Evolutionary conservation across 1,140 invertebrate genomes (phyloP), one percentile per base, ranked within the genome.

Genomic region (Phymastichus coffea): DNA sequence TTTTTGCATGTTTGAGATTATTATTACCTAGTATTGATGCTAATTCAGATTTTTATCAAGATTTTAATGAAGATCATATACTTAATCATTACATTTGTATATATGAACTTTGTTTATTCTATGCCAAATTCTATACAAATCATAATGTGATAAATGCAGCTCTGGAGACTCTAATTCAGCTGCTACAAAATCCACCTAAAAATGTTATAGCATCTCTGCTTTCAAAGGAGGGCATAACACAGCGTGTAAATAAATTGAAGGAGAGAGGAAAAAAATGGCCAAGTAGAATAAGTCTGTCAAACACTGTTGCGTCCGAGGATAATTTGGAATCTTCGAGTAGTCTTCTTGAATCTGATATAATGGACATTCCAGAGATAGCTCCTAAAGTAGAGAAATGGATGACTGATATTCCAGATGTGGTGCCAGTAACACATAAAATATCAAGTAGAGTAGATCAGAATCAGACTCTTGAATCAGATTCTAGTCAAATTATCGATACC

Each of bases 131-230:
- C 19, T 85, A 87, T 69, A 76, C 76, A 2, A 89, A 94, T 75
- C 92, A 94, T 72, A 94, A 94, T 78, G 83, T 93, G n/a, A 84
- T 93, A 49, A 93, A 92, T 63, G 84, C 90, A 7, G 83, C 89
- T 17, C 79, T 95, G 63, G 93, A 96, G 79, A 89, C 90, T 23
- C 78, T 95, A 12, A 86, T 86, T 46, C 85, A 90, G 57, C 69
- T 95, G 3, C 72, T 96, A 1, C 85, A 86, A 48, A 83, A 83
- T 58, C 84, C 87, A 9, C 84, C 83, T 17, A 78, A 83, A n/a
- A 74, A 82, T 8, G 77, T 93, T 7, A 74, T 86, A 23, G 64
- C 73, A 10, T 77, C 84, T 23, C 74, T 95, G 9, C 66, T 87
- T 17, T 80, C 82, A 56, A 68, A 81, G 58, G 69, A 82, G 68